Base-by-base conservation (phyloP, 2,888 invertebrate species). In the Diaphora mendica region DNA sequence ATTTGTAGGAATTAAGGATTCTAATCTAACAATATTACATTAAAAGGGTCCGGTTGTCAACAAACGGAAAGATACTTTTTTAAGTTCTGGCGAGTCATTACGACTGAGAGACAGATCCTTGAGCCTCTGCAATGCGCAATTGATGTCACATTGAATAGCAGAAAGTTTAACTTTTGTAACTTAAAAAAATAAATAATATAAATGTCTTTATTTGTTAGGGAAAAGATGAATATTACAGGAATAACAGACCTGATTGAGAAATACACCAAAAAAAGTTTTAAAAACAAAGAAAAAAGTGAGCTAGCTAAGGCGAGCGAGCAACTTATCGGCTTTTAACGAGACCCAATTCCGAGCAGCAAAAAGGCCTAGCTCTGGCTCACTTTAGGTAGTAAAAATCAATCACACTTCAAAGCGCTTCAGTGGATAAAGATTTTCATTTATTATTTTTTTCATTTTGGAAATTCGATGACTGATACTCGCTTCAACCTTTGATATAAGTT, bases 241-340 rank as follows among this genome's bases (percentile, higher is more conserved):
- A 30, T 30, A 30, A 9, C 17, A 26, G 20, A 66, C 8, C n/a
- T n/a, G 26, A 15, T 44, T 44, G 13, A 3, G 11, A 59, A 59
- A 26, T 26, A 26, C 26, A 59, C 5, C 11, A 26, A 26, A 59
- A 3, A 59, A 66, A 66, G 35, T 42, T 26, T 30, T 26, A 26
- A 17, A 67, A 64, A 35, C 4, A 13, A 68, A 35, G 8, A 35
- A 15, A 30, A n/a, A 70, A 33, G 64, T 44, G 64, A 13, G 33
- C 64, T 11, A n/a, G 39, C 33, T 26, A 11, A 35, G 39, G 42
- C 42, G 30, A 44, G 23, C n/a, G 13, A 26, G 26, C 59, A 15
- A 44, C 70, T 64, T 59, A 39, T 55, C 30, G 42, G 2, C 70
- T 39, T 44, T 64, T 48, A 70, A 44, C n/a, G 70, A 35, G 64